Percentiles rank a stretch among this genome's conserved stretches.
Conservation (phyloP, 2,797 vertebrate genomes). For the Paramormyrops hopkinsi region DNA sequence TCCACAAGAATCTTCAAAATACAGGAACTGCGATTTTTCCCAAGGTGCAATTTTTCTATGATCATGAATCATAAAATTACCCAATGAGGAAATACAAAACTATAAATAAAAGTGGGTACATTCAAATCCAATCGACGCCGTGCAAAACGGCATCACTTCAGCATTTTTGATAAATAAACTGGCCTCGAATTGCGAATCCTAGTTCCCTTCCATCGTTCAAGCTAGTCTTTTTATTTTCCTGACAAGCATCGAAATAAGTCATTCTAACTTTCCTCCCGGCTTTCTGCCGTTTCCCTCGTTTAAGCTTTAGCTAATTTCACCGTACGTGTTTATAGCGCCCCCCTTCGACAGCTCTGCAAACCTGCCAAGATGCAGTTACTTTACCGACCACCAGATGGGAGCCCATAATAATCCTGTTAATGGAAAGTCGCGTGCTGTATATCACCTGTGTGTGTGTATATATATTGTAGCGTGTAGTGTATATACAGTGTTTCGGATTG, state of each 20-base stretch:
- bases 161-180: background rate
- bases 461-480: background rate
- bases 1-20: background rate
- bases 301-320: background rate
- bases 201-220: background rate
- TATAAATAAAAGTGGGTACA: background rate
- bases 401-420: background rate
- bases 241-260: background rate
- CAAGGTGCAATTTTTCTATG: background rate
- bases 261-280: background rate
- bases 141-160: background rate
- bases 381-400: background rate
- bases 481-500: background rate
- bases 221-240: background rate
- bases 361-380: background rate
- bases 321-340: constrained; percentile 13
- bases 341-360: background rate
- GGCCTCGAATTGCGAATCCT: background rate
- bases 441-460: background rate
- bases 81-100: background rate
- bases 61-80: background rate
- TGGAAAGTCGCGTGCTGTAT: background rate
- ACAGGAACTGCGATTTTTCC: background rate
- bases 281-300: background rate
- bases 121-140: background rate